These are phyloP conservation scores for Xiphorhynchus elegans DNA, from an alignment of 2,113 vertebrate genomes.

Conservation along the genomic window DNA sequence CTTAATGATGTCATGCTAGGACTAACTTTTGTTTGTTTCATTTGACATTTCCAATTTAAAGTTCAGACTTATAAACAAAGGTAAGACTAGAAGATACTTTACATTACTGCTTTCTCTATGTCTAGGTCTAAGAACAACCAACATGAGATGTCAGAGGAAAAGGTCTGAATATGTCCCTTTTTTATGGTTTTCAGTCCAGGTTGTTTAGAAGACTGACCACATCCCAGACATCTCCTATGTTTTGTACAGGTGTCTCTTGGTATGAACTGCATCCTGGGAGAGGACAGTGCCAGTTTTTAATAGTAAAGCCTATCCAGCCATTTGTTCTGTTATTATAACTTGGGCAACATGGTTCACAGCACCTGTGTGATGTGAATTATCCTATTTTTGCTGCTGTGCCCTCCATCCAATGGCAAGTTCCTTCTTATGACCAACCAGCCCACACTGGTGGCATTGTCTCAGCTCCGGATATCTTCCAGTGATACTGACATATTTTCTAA, in stretches of 20 bases:
- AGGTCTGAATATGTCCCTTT: not conserved
- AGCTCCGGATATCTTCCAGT: not conserved
- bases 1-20: conserved; percentile 7
- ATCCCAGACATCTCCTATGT: not conserved
- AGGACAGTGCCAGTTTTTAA: not conserved
- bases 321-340: not conserved
- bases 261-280: not conserved
- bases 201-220: not conserved
- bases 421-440: not conserved
- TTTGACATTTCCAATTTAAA: conserved; percentile 25
- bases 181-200: not conserved
- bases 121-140: not conserved
- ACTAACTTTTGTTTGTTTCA: conserved; percentile 20
- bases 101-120: not conserved
- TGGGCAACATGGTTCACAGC: not conserved
- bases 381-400: not conserved
- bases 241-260: not conserved
- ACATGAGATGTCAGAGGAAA: not conserved
- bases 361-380: not conserved
- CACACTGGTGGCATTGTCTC: not conserved
- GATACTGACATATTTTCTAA: not conserved
- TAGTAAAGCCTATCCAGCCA: not conserved
- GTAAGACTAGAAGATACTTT: not conserved
- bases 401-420: not conserved
- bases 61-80: not conserved